Base-by-base conservation (phyloP, 1,140 invertebrate genomes). In the Drosophila lacteicornis region DNA sequence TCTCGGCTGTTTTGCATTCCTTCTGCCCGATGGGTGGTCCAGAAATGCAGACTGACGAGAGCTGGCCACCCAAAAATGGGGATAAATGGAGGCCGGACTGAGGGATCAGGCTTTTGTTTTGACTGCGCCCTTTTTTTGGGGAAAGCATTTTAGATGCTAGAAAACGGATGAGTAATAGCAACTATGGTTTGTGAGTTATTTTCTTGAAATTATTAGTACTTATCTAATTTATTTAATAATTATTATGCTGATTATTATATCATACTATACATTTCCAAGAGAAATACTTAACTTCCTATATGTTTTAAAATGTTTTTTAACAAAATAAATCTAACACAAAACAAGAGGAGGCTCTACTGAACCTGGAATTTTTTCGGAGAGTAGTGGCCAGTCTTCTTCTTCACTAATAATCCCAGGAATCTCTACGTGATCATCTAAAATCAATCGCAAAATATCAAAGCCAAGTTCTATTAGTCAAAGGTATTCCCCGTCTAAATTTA, bases 11-110 rank as follows among this genome's bases (percentile, higher is more conserved):
- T 58, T 43, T 71, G 69, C 69, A 71, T 71, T 71, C 36, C 22
- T 11, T 25, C n/a, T 45, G 9, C 46, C 27, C 30, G 33, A 19
- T 71, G 69, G 68, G 69, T 73, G 69, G 69, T 71, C 69, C 69
- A 70, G 15, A 45, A 36, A 67, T 53, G 66, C 66, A 69, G 38
- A 38, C 65, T 22, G 45, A 22, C 22, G 22, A 63, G 30, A 25
- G 4, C 42, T 27, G 42, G 17, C 56, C 56, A 46, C 56, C 62
- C 56, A 15, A 42, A 42, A 33, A 12, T 22, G 11, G 17, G 11
- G 17, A 22, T 30, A 45, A 68, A 45, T 22, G 67, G 46, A 69
- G 67, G 67, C 63, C 15, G 36, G 65, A 67, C 65, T 33, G 11
- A 7, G 25, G 40, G 17, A 38, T 43, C 33, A 47, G 15, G 12